Base-by-base conservation (phyloP, 2,797 vertebrate species). In the Melanogrammus aeglefinus region DNA sequence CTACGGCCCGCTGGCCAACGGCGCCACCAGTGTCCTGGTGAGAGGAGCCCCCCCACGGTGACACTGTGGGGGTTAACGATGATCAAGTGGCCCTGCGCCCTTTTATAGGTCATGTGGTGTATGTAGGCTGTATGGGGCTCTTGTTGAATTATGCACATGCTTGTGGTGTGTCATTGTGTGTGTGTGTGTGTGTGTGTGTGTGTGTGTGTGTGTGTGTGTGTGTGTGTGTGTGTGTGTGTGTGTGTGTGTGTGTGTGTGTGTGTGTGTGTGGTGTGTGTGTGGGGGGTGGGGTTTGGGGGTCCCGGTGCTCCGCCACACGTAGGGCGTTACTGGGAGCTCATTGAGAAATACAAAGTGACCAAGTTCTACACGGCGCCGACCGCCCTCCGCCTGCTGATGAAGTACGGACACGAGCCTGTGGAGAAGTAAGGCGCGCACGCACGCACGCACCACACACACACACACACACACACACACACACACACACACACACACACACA, bases 211-310 rank as follows among this genome's bases (percentile, higher is more conserved):
- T 16, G 41, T 41, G 9, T 41, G 39, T 41, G 8, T 41, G 8
- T 44, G 41, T 12, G 9, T 44, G 41, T 44, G 41, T 44, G 41
- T 13, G 10, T 44, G 41, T 44, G 10, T 41, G 24, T 44, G 1
- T 13, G 41, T 44, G 41, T 44, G 10, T 16, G 41, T 44, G 41
- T 44, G 12, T 16, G 41, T 44, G 10, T 44, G 2, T 44, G 13
- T 2, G 10, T 44, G 41, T 44, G 41, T 44, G 41, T 44, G 12
- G 41, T 44, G 12, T 14, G 41, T 14, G 10, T 44, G 35, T 38
- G 95, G n/a, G n/a, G n/a, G n/a, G n/a, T n/a, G n/a, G n/a, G n/a
- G 95, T 95, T 95, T 83, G 94, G 95, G 88, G 95, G 94, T 95
- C 35, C 94, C 94, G 1, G 84, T 94, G 4, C 86, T 94, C 82